Conservation (phyloP, 2,888 invertebrate species). For the Dryomyza anilis region DNA sequence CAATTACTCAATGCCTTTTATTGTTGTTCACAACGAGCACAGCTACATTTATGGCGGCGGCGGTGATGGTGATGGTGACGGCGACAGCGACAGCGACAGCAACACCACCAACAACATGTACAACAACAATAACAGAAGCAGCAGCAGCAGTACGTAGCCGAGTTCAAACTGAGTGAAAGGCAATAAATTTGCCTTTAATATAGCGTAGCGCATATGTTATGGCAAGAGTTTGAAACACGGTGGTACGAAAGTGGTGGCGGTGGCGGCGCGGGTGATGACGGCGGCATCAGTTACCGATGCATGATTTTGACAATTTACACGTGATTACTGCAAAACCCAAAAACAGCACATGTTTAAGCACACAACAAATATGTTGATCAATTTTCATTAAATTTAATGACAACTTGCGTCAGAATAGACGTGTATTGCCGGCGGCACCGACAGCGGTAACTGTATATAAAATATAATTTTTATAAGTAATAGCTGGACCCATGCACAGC, state of each 20-base stretch:
- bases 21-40: neutral
- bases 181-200: conserved; percentile 20
- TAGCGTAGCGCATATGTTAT: too few relatives aligned
- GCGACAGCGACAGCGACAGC: neutral
- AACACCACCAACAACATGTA: neutral
- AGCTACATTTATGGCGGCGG: too few relatives aligned
- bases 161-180: conserved; percentile 13
- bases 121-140: conserved; percentile 1
- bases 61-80: neutral
- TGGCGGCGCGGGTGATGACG: neutral
- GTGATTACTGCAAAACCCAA: conserved; percentile 6
- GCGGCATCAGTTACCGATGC: conserved; percentile 5
- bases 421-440: too few relatives aligned
- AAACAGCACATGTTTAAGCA: too few relatives aligned
- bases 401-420: too few relatives aligned
- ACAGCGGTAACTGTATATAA: too few relatives aligned
- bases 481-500: too few relatives aligned
- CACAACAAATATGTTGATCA: too few relatives aligned
- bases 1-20: conserved; percentile 23
- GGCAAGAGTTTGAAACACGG: too few relatives aligned
- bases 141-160: neutral
- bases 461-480: too few relatives aligned
- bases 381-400: too few relatives aligned
- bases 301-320: conserved; percentile 17
- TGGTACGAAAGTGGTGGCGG: neutral